Conservation (phyloP, 1,140 invertebrate genomes). For the Orius laevigatus region DNA sequence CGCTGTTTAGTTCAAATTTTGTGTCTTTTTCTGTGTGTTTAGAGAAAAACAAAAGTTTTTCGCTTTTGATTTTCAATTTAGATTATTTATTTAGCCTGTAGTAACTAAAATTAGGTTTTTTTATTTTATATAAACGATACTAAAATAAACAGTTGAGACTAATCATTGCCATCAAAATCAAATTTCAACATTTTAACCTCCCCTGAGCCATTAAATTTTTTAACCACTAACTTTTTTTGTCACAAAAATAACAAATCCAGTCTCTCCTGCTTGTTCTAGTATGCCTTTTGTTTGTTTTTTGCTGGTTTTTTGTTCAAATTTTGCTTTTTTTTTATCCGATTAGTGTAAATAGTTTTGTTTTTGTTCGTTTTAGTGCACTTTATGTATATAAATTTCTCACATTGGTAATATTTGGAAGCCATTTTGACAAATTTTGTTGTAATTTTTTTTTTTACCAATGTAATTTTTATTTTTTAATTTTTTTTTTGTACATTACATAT, state of each 20-base stretch:
- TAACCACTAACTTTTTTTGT: too few relatives aligned
- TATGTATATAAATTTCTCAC: too few relatives aligned
- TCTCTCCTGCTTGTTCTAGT: not conserved
- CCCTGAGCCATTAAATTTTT: too few relatives aligned
- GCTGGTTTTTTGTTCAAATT: conserved; percentile 3
- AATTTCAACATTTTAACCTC: too few relatives aligned
- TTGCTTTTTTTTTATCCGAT: conserved; percentile 5
- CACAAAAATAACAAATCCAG: not conserved
- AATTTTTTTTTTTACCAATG: too few relatives aligned
- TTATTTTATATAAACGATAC: not conserved
- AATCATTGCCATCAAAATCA: too few relatives aligned
- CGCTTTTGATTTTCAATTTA: not conserved
- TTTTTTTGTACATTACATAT: too few relatives aligned
- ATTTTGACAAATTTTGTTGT: too few relatives aligned
- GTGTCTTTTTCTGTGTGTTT: not conserved
- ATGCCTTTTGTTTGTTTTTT: conserved; percentile 8
- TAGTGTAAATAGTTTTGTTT: conserved; percentile 1
- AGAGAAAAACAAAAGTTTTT: not conserved
- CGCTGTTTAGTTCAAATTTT: conserved; percentile 31
- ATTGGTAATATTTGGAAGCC: too few relatives aligned
- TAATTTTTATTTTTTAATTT: too few relatives aligned
- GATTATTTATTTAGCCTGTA: conserved; percentile 2
- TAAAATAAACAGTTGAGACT: conserved; percentile 2
- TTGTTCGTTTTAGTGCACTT: too few relatives aligned
- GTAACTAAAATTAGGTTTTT: conserved; percentile 7